Evolutionary conservation across 2,113 vertebrate species (phyloP).

Genomic region (Platysteira castanea): DNA sequence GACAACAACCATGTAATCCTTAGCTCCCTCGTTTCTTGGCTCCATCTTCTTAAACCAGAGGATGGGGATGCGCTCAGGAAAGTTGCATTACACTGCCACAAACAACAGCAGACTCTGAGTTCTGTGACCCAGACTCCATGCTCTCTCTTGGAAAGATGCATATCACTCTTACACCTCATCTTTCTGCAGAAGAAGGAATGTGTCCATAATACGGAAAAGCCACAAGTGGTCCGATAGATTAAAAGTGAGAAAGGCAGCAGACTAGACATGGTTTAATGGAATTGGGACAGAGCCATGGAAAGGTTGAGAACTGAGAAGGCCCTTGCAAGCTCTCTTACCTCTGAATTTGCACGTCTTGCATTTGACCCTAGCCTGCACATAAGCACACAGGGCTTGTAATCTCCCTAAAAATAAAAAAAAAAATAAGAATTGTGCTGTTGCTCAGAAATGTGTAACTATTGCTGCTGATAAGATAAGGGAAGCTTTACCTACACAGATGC

Average conservation of each 20-base stretch:
- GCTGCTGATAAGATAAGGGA: not conserved
- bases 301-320: not conserved
- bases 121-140: not conserved
- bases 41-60: not conserved
- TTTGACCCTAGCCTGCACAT: not conserved
- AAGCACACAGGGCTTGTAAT: not conserved
- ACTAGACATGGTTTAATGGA: not conserved
- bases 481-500: not conserved
- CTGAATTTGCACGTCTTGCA: not conserved
- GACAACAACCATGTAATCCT: not conserved
- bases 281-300: not conserved
- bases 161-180: not conserved
- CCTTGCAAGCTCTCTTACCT: not conserved
- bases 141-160: not conserved
- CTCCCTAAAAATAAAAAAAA: not conserved
- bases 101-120: not conserved
- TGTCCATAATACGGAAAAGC: not conserved
- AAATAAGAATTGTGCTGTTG: accelerated
- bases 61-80: not conserved
- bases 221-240: not conserved
- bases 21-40: not conserved
- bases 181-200: not conserved
- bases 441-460: not conserved
- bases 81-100: not conserved
- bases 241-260: not conserved